Evolutionary conservation across 2,888 invertebrate genomes (phyloP).

Genomic region (Drosophila leonis): DNA sequence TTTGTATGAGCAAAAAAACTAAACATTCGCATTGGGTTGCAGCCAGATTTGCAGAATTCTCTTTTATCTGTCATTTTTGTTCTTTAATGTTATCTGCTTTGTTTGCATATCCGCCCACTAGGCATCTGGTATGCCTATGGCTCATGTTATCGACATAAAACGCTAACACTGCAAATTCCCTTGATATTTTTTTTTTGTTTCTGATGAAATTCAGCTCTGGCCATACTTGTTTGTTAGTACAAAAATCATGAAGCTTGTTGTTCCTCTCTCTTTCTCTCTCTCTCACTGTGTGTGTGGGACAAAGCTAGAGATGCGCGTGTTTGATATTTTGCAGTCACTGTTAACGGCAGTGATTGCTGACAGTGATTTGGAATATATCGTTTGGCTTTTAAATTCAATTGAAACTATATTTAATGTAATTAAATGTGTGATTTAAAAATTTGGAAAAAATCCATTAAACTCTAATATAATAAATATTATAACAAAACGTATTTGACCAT

Average conservation of each 20-base stretch:
- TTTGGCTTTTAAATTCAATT: not conserved
- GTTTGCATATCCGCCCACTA: conserved; percentile 20
- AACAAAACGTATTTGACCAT: too few species aligned
- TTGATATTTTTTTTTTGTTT: conserved; percentile 15
- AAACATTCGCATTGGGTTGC: conserved; percentile 18
- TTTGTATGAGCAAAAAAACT: not conserved
- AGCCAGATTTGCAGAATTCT: not conserved
- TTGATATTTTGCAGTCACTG: not conserved
- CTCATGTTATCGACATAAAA: conserved; percentile 22
- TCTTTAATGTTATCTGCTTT: conserved; percentile 1
- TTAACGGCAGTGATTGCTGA: not conserved
- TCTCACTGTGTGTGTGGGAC: not conserved
- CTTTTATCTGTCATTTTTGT: not conserved
- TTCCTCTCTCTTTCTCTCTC: not conserved
- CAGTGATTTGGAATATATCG: not conserved
- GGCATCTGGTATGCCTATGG: conserved; percentile 7
- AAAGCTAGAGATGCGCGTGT: conserved; percentile 1
- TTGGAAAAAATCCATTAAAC: not conserved
- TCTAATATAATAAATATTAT: too few species aligned
- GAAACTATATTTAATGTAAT: not conserved
- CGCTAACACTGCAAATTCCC: conserved; percentile 18
- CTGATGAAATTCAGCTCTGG: conserved; percentile 40
- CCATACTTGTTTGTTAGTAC: conserved; percentile 26
- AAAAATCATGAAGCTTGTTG: conserved; percentile 18
- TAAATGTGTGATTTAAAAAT: not conserved